Evolutionary conservation across 2,113 vertebrate genomes (phyloP), one percentile per base, ranked within the genome.

Genomic region (Uria lomvia): DNA sequence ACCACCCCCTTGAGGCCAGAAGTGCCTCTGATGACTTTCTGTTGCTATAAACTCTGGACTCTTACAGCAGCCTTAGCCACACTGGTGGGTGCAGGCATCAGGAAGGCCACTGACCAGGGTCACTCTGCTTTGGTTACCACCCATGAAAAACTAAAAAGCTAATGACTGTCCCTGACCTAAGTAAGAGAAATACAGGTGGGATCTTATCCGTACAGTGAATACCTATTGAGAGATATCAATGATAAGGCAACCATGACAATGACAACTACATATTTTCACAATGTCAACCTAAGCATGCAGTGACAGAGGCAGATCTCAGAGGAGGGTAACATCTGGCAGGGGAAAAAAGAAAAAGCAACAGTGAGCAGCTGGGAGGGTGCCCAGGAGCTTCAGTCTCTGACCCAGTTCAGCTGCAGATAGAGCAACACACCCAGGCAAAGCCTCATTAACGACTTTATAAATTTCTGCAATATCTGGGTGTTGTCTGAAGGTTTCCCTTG

Each of bases 371-470:
- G 88, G 71, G 88, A 94, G 15, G 30, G 49, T 86, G 84, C 73
- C 89, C 80, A 52, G 93, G 76, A 95, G 60, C 77, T 87, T 87
- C 80, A 78, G 80, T 59, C 40, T 58, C 72, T 89, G 89, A 80
- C 77, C 80, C 65, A 78, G 60, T 81, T 95, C 60, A 87, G 76
- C 88, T 77, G 67, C 79, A 94, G 86, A 89, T 71, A 59, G 8
- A 91, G 76, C 56, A 94, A 62, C 72, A 86, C 83, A 91, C 65
- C 75, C 90, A 90, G 82, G 88, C 86, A 88, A 77, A 92, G 74
- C 67, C 76, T 74, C 52, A 47, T 80, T 77, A 93, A 30, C 79
- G 75, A 47, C 79, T 88, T 77, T 27, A 55, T 52, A 80, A 17
- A 93, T 78, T 81, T 88, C 67, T 94, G 75, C 72, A 63, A 16